Evolutionary conservation across 2,888 invertebrate genomes (phyloP).

Genomic region (Ceratothoa steindachneri): DNA sequence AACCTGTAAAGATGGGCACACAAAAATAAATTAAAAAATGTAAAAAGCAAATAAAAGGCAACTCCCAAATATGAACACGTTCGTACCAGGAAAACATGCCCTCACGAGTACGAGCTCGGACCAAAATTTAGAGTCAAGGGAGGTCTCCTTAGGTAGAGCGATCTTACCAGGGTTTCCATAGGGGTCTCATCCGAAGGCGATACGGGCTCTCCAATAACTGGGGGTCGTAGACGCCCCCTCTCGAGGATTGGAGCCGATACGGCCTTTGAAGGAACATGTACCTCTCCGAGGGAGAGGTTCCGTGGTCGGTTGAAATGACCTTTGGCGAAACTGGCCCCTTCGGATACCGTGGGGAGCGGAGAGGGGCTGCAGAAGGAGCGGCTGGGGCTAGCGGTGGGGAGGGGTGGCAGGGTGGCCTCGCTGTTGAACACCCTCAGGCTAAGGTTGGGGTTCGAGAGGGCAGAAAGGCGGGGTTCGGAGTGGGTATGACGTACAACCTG

Average conservation of each 20-base stretch:
- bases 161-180: not conserved
- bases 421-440: constrained; percentile 26
- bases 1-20: too few relatives aligned
- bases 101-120: too few relatives aligned
- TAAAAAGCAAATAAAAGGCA: too few relatives aligned
- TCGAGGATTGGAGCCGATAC: not conserved
- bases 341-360: not conserved
- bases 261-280: not conserved
- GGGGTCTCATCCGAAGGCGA: not conserved
- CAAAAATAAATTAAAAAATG: too few relatives aligned
- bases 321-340: not conserved
- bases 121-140: too few relatives aligned
- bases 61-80: too few relatives aligned
- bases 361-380: not conserved
- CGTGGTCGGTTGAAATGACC: not conserved
- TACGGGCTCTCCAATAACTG: not conserved
- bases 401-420: constrained; percentile 25
- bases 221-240: not conserved
- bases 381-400: not conserved
- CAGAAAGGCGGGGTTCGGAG: constrained; percentile 31
- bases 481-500: constrained; percentile 23
- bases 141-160: too few relatives aligned
- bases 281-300: not conserved
- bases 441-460: constrained; percentile 5
- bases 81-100: too few relatives aligned